Evolutionary conservation across 2,797 vertebrate genomes (phyloP).

Genomic region (Siniperca scherzeri): DNA sequence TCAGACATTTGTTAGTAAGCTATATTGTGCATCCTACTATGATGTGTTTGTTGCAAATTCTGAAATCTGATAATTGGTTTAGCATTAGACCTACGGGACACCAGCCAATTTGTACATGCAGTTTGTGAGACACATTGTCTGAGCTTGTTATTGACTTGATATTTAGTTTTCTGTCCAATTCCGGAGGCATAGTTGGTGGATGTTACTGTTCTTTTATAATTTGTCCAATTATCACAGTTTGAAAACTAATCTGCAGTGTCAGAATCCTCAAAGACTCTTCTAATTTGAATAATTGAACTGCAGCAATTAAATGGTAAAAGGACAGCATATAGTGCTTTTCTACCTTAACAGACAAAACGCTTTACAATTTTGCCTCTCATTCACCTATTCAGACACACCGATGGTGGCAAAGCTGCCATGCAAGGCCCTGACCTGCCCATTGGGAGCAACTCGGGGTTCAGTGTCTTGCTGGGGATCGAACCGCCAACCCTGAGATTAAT

Average conservation of each 20-base stretch:
- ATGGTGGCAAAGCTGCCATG: too few species aligned
- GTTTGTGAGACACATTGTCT: constrained; percentile 15
- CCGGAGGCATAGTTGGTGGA: constrained; percentile 9
- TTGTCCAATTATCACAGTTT: constrained; percentile 47
- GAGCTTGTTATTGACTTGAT: constrained; percentile 25
- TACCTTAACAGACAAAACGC: background rate
- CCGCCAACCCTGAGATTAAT: background rate
- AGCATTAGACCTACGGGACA: background rate
- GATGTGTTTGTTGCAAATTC: constrained; percentile 10
- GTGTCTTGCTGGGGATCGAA: background rate
- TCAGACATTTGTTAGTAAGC: background rate
- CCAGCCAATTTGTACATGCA: constrained; percentile 14
- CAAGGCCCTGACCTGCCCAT: background rate
- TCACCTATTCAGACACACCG: background rate
- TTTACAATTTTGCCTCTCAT: background rate
- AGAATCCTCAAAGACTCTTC: background rate
- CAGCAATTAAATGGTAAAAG: background rate
- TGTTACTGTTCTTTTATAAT: constrained; percentile 34
- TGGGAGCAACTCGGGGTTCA: background rate
- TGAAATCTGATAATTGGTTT: constrained; percentile 21
- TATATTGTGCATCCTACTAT: background rate
- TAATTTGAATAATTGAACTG: background rate
- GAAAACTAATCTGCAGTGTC: constrained; percentile 21
- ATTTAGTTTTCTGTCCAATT: constrained; percentile 21
- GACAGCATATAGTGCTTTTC: background rate